Evolutionary conservation across 2,797 vertebrate species (phyloP).

Genomic region (Sebastes elongatus): DNA sequence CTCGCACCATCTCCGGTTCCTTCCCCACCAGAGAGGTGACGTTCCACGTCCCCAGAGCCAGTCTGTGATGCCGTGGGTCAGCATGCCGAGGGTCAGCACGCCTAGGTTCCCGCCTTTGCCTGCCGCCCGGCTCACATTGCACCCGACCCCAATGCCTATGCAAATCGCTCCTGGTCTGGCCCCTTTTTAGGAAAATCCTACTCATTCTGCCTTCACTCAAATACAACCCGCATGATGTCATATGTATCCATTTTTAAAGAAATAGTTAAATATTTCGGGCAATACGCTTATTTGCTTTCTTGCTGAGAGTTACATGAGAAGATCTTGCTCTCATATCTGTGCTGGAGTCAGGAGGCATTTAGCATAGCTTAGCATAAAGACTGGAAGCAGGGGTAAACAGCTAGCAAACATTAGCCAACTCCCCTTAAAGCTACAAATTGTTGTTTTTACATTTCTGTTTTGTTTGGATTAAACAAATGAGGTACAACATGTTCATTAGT

Average conservation of each 20-base stretch:
- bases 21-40: no score
- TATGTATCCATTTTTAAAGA: constrained; percentile 2
- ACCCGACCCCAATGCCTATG: no score
- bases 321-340: background rate
- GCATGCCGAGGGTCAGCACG: no score
- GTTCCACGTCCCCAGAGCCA: no score
- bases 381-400: background rate
- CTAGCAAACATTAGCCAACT: background rate
- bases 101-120: no score
- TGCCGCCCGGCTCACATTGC: no score
- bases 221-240: background rate
- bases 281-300: background rate
- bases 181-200: background rate
- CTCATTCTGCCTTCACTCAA: background rate
- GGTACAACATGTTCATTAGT: no score
- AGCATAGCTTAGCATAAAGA: constrained; percentile 2
- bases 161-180: no score
- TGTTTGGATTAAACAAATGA: background rate
- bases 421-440: background rate
- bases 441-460: background rate
- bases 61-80: no score
- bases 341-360: background rate
- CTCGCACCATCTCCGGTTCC: no score
- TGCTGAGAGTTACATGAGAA: background rate
- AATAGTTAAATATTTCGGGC: background rate